These are phyloP conservation scores for Lasioglossum morio DNA, from an alignment of 2,888 invertebrate genomes.

Conservation along the genomic window DNA sequence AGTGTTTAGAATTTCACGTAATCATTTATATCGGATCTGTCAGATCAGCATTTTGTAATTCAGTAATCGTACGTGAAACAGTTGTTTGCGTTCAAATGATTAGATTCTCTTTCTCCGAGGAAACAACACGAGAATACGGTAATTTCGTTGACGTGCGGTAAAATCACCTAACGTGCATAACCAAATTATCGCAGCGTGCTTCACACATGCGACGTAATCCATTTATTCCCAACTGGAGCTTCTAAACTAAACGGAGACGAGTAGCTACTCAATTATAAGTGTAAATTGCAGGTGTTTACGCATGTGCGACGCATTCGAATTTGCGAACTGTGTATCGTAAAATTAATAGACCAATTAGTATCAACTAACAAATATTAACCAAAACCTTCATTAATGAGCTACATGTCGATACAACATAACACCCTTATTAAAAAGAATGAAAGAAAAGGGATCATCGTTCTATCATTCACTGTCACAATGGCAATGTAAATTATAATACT, in stretches of 20 bases:
- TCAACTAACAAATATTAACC: neutral
- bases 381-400: neutral
- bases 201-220: conserved; percentile 31
- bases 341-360: neutral
- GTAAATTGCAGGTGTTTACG: neutral
- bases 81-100: neutral
- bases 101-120: neutral
- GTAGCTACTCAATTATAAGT: conserved; percentile 29
- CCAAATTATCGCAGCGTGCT: conserved; percentile 38
- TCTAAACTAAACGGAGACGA: conserved; percentile 36
- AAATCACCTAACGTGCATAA: conserved; percentile 38
- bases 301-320: neutral
- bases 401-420: neutral
- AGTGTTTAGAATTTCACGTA: neutral
- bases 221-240: conserved; percentile 42
- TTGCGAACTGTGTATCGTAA: neutral
- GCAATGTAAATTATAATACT: too few relatives aligned
- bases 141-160: neutral
- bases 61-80: neutral
- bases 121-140: neutral
- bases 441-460: neutral
- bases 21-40: neutral
- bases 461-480: too few relatives aligned
- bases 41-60: too few relatives aligned
- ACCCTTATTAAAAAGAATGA: neutral